phyloP scores from a whole-genome alignment of 2,888 invertebrate species.

The Aphodius granarius region DNA sequence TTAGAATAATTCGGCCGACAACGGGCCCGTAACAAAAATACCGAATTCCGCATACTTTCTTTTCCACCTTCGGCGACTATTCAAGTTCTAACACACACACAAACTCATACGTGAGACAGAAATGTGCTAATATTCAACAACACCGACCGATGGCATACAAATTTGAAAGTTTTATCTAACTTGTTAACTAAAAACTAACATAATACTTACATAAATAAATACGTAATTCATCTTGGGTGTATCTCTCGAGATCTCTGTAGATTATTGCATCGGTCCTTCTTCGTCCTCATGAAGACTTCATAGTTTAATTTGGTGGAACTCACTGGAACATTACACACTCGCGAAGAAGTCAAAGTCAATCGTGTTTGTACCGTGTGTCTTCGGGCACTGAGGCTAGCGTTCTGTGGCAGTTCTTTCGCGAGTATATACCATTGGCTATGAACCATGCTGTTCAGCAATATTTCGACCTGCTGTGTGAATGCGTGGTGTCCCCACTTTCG shows the following conservation, averaged over 20 bases:
- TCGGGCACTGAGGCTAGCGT: conserved; percentile 21
- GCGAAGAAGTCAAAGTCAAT: not conserved
- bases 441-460: conserved; percentile 15
- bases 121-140: not conserved
- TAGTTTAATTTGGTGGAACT: not conserved
- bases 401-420: conserved; percentile 24
- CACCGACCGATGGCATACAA: not conserved
- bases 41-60: not conserved
- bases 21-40: not conserved
- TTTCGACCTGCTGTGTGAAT: not conserved
- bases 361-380: conserved; percentile 12
- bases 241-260: not conserved
- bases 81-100: not conserved
- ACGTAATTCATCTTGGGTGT: not conserved
- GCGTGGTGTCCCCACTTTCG: conserved; percentile 25
- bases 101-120: not conserved
- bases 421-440: conserved; percentile 23
- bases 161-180: not conserved
- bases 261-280: not conserved
- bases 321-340: not conserved
- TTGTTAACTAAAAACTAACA: not conserved
- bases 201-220: not conserved
- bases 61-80: not conserved
- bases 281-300: not conserved
- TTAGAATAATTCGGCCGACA: not conserved